Conservation (phyloP, 2,797 vertebrate species). For the Chaunax sp. region DNA sequence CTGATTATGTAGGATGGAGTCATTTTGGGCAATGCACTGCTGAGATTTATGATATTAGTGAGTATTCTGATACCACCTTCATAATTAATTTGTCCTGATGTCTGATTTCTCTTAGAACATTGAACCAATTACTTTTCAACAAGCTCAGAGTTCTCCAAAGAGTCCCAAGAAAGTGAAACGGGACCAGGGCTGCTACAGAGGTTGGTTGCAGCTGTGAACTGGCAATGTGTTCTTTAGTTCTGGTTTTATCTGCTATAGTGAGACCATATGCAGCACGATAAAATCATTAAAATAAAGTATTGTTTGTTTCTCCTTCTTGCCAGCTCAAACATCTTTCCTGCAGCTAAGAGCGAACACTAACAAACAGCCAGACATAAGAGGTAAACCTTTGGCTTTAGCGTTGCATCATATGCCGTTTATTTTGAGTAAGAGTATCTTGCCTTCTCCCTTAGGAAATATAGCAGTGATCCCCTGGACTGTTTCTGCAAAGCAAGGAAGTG, state of each 20-base stretch:
- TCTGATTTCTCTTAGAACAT: slow-evolving; percentile 77
- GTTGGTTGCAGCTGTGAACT: slow-evolving; percentile 61
- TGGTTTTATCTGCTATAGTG: slow-evolving; percentile 62
- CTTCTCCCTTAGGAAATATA: slow-evolving; percentile 75
- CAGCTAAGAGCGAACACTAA: slow-evolving; percentile 74
- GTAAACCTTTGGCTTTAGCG: slow-evolving; percentile 67
- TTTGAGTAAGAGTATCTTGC: slow-evolving; percentile 64
- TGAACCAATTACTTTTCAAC: slow-evolving; percentile 66
- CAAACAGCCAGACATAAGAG: slow-evolving; percentile 71
- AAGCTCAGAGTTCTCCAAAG: slow-evolving; percentile 61
- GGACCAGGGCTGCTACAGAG: slow-evolving; percentile 66
- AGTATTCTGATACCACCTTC: slow-evolving; percentile 62
- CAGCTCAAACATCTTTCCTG: slow-evolving; percentile 74
- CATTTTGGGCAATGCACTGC: slow-evolving; percentile 75
- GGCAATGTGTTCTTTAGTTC: slow-evolving; percentile 61
- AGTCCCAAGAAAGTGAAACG: slow-evolving; percentile 67
- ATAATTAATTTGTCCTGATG: slow-evolving; percentile 67
- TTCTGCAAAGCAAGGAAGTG: slow-evolving; percentile 71
- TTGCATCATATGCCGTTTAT: slow-evolving; percentile 58
- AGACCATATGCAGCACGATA: slow-evolving; percentile 54
- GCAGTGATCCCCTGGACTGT: slow-evolving; percentile 78
- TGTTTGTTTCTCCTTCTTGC: slow-evolving; percentile 59
- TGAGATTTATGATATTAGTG: slow-evolving; percentile 73
- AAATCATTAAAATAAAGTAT: slow-evolving; percentile 61
- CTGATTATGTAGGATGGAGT: slow-evolving; percentile 74